Conservation (phyloP, 2,113 vertebrate genomes). For the Paedocypris sp. region DNA sequence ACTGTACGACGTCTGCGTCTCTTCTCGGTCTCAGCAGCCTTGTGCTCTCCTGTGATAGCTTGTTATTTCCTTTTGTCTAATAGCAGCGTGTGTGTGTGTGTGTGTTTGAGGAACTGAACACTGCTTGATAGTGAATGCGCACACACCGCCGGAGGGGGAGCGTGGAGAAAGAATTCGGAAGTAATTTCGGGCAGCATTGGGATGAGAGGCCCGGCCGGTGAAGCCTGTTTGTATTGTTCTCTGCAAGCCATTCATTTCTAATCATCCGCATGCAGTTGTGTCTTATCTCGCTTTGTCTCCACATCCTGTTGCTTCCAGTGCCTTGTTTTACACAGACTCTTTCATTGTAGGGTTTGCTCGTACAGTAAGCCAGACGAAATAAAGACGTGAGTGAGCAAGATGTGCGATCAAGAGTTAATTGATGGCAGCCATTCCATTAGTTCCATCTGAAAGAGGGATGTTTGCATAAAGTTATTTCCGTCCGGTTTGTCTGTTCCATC, state of each 20-base stretch:
- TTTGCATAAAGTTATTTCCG: conserved; percentile 14
- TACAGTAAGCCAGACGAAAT: conserved; percentile 24
- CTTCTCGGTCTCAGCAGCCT: not conserved
- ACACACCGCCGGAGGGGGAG: not conserved
- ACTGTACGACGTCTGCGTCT: not conserved
- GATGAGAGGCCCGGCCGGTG: conserved; percentile 49
- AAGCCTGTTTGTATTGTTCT: conserved; percentile 49
- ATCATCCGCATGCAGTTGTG: conserved; percentile 44
- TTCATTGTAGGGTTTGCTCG: conserved; percentile 45
- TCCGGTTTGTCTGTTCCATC: not conserved
- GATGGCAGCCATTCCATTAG: not conserved
- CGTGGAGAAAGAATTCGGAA: not conserved
- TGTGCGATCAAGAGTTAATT: not conserved
- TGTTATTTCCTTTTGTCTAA: not conserved
- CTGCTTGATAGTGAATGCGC: not conserved
- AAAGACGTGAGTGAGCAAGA: conserved; percentile 2
- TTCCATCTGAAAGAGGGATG: not conserved
- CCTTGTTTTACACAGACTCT: conserved; percentile 43
- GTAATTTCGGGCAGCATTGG: conserved; percentile 40
- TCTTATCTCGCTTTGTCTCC: conserved; percentile 50
- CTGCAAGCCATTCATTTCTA: conserved; percentile 52
- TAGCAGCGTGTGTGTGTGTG: conserved; percentile 3
- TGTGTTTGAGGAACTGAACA: not conserved
- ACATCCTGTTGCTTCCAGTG: conserved; percentile 41
- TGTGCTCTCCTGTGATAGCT: not conserved